Conservation (phyloP, 2,888 invertebrate species). For the Phaedon cochleariae region DNA sequence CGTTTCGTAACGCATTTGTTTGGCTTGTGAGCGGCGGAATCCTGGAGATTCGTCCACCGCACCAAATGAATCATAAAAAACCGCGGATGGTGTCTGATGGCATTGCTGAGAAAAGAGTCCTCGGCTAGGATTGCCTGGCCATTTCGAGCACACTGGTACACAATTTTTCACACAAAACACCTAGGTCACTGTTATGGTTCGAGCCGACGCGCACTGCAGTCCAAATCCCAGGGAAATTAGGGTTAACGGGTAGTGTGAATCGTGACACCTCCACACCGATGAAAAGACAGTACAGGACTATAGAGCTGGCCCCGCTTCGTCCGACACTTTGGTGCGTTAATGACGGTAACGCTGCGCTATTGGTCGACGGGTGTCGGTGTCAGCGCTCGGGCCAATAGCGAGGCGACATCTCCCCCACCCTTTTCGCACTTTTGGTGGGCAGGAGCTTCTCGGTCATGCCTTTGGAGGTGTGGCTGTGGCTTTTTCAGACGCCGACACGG, state of each 20-base stretch:
- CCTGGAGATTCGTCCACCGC: conserved; percentile 51
- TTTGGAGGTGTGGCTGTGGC: conserved; percentile 60
- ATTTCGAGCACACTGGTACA: no score
- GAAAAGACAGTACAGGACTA: conserved; percentile 61
- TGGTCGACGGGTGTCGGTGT: conserved; percentile 58
- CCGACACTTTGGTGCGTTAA: conserved; percentile 62
- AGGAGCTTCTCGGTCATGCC: conserved; percentile 60
- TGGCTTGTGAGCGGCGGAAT: conserved; percentile 47
- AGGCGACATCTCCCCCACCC: conserved; percentile 62
- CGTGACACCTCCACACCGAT: conserved; percentile 60
- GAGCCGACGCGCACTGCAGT: conserved; percentile 22
- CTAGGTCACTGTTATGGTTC: no score
- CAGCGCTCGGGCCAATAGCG: conserved; percentile 58
- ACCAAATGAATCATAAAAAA: conserved; percentile 44
- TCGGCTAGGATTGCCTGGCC: no score
- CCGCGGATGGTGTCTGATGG: neutral
- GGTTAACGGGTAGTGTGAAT: conserved; percentile 53
- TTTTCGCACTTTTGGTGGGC: conserved; percentile 62
- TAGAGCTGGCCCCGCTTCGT: conserved; percentile 58
- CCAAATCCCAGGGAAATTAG: conserved; percentile 24
- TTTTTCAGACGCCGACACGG: conserved; percentile 56
- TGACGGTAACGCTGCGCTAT: conserved; percentile 60
- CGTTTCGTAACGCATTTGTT: conserved; percentile 66
- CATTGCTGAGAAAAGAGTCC: no score
- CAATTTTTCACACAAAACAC: no score